phyloP scores from a whole-genome alignment of 2,888 invertebrate genomes.

The Dioctria linearis region DNA sequence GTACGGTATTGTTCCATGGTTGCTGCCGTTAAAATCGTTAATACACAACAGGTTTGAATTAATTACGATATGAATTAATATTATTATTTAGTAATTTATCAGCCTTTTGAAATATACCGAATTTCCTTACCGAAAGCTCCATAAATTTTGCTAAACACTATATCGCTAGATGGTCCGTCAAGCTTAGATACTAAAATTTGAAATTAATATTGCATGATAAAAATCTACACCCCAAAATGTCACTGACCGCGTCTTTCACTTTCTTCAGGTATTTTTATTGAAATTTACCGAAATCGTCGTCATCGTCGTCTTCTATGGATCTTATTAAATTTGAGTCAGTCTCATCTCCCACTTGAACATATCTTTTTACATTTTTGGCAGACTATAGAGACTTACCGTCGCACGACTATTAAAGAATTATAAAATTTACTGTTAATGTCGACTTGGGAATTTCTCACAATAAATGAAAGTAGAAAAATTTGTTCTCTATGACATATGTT shows the following conservation, averaged over 20 bases:
- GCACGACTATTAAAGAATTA: background rate
- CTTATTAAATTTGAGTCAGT: constrained; percentile 3
- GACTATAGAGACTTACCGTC: background rate
- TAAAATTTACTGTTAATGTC: background rate
- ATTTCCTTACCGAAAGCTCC: background rate
- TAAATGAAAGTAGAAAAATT: too few relatives aligned
- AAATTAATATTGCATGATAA: background rate
- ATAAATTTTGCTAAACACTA: background rate
- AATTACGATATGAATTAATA: too few relatives aligned
- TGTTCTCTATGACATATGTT: too few relatives aligned
- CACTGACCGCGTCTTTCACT: constrained; percentile 32
- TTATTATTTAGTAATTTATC: too few relatives aligned
- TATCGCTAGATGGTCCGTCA: background rate
- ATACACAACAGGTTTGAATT: background rate
- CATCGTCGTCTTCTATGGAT: too few relatives aligned
- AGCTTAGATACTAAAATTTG: background rate
- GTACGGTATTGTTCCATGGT: background rate
- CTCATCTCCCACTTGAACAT: background rate
- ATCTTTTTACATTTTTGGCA: background rate
- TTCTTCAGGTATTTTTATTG: constrained; percentile 32
- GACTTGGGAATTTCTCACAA: background rate
- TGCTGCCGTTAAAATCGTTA: background rate
- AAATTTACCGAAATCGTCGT: constrained; percentile 27
- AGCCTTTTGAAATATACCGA: too few relatives aligned
- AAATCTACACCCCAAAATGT: constrained; percentile 5